A percentile compares a stretch with the other conserved stretches of the same genome.
Conservation (phyloP, 1,140 invertebrate species). For the Lepidurus arcticus region DNA sequence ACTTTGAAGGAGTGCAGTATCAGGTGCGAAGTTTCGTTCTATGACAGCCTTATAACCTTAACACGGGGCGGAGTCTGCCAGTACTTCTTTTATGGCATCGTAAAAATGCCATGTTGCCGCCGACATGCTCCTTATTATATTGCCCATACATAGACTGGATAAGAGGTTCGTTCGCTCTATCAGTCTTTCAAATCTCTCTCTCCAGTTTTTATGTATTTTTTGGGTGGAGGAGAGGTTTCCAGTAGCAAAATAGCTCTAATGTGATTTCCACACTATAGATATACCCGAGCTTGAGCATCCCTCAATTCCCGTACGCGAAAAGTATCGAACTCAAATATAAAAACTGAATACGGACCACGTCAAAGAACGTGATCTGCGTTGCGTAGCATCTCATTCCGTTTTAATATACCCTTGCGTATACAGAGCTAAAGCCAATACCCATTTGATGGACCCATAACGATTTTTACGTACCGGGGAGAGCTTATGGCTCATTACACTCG, state of each 20-base stretch:
- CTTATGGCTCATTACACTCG: slow-evolving; percentile 3
- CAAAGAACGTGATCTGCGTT: neutral
- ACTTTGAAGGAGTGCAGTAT: neutral
- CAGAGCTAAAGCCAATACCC: neutral
- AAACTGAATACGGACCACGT: neutral
- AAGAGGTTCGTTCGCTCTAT: neutral
- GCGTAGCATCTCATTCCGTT: neutral
- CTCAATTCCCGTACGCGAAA: neutral
- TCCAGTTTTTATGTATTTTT: neutral
- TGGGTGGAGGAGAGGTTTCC: no score
- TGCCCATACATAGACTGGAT: neutral
- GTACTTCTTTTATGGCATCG: neutral
- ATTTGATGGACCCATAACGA: neutral
- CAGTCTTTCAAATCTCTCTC: neutral
- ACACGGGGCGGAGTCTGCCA: neutral
- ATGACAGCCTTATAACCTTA: neutral
- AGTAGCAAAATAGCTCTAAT: neutral
- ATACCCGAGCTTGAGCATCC: neutral
- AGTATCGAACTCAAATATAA: neutral
- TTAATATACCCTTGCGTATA: neutral
- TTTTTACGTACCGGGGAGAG: neutral
- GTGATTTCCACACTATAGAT: neutral
- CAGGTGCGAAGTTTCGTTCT: neutral
- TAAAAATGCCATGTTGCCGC: neutral
- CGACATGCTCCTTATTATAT: neutral